These are phyloP conservation scores for Gordius sp. DNA, from an alignment of 2,888 invertebrate genomes.

Conservation along the genomic window DNA sequence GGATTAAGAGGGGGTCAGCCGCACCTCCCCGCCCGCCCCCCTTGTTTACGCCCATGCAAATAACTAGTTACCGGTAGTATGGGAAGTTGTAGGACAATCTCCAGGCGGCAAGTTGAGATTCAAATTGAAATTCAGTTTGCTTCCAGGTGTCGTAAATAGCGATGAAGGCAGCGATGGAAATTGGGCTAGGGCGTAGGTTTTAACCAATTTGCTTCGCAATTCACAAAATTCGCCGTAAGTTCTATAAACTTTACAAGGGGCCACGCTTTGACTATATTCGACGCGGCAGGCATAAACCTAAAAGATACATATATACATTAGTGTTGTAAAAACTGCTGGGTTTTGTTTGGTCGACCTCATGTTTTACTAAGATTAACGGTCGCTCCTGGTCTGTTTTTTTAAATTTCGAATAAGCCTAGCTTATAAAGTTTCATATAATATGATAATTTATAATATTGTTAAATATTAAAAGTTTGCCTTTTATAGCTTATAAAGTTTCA, in stretches of 20 bases:
- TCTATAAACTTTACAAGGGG: constrained; percentile 60
- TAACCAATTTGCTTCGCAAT: constrained; percentile 67
- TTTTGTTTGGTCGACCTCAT: too few relatives aligned
- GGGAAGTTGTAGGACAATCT: too few relatives aligned
- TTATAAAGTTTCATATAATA: not conserved
- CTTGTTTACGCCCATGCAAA: constrained; percentile 70
- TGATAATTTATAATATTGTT: not conserved
- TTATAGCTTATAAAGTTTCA: too few relatives aligned
- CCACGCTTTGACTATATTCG: constrained; percentile 53
- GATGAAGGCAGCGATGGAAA: constrained; percentile 36
- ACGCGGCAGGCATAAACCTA: constrained; percentile 35
- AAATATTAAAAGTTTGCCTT: not conserved
- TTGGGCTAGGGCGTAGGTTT: constrained; percentile 64
- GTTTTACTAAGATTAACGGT: too few relatives aligned
- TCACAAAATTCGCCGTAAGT: constrained; percentile 89
- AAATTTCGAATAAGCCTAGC: not conserved
- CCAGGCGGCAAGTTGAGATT: too few relatives aligned
- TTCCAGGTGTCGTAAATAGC: constrained; percentile 33
- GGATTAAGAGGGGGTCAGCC: too few relatives aligned
- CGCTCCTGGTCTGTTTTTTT: not conserved
- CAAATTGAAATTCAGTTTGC: constrained; percentile 22
- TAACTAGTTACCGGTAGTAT: constrained; percentile 29
- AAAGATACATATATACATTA: constrained; percentile 19
- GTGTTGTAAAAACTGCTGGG: constrained; percentile 20
- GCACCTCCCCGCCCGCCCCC: too few relatives aligned